Conservation (phyloP, 92 coral and sea anemone genomes). For the Plumapathes pennacea region DNA sequence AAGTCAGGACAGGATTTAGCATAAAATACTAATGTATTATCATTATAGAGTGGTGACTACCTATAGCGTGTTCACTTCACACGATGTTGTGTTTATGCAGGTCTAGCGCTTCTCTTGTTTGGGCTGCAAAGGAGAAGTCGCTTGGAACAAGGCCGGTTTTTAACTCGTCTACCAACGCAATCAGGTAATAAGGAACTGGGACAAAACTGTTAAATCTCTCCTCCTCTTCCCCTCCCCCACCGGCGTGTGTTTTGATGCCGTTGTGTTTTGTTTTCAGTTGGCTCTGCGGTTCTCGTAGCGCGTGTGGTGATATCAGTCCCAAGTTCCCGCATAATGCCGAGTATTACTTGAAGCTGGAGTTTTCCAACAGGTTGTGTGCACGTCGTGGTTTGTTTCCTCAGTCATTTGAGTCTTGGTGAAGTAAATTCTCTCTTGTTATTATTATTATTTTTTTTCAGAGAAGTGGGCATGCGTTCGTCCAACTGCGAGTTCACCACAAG, state of each 20-base stretch:
- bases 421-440: no score
- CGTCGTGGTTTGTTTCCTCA: no score
- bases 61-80: no score
- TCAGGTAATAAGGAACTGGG: slow-evolving; percentile 50
- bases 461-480: slow-evolving; percentile 48
- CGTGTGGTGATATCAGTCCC: slow-evolving; percentile 86
- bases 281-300: slow-evolving; percentile 94
- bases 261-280: slow-evolving; percentile 43
- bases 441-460: no score
- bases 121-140: slow-evolving; percentile 83
- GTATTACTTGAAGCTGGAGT: slow-evolving; percentile 89
- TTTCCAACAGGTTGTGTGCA: slow-evolving; percentile 79
- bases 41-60: no score
- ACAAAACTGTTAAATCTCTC: no score
- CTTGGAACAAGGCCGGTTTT: slow-evolving; percentile 83
- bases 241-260: background rate
- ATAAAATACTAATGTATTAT: no score
- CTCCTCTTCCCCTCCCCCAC: background rate
- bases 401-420: no score
- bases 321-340: slow-evolving; percentile 84
- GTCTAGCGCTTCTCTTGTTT: slow-evolving; percentile 75
- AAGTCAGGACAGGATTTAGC: no score
- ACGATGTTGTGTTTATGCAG: no score
- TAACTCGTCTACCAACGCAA: slow-evolving; percentile 68
- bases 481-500: slow-evolving; percentile 76